Percentiles rank a stretch among this genome's conserved stretches.
Evolutionary conservation across 2,888 invertebrate species (phyloP).

Genomic region (Eupsilia transversa): DNA sequence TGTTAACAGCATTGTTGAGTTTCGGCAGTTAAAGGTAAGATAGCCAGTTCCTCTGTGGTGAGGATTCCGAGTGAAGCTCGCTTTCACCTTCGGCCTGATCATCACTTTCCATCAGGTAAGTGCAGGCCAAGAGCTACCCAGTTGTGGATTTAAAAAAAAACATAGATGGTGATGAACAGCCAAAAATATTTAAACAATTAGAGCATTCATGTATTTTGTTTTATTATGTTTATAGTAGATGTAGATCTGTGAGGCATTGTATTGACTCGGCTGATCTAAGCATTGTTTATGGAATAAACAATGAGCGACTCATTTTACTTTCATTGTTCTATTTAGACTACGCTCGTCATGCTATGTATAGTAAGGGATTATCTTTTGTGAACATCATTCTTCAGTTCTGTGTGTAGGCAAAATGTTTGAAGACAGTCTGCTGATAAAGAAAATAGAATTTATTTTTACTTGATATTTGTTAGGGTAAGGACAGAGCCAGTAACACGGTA

Average conservation of each 20-base stretch:
- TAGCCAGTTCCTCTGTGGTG: too few species aligned
- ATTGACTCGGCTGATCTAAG: slow-evolving; percentile 51
- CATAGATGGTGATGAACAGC: neutral
- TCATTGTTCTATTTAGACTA: slow-evolving; percentile 66
- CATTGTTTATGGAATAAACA: slow-evolving; percentile 51
- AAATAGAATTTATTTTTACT: neutral
- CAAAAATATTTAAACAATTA: slow-evolving; percentile 39
- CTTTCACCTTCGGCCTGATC: too few species aligned
- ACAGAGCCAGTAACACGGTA: too few species aligned
- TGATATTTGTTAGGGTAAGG: neutral
- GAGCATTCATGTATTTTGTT: slow-evolving; percentile 45
- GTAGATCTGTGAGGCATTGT: slow-evolving; percentile 49
- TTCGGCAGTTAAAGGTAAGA: too few species aligned
- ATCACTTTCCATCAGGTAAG: too few species aligned
- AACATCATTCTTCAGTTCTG: slow-evolving; percentile 32
- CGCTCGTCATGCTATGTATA: slow-evolving; percentile 36
- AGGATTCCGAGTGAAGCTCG: too few species aligned
- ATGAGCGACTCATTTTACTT: slow-evolving; percentile 43
- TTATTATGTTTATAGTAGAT: slow-evolving; percentile 29
- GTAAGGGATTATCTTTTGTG: slow-evolving; percentile 35
- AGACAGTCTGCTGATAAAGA: neutral
- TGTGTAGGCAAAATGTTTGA: neutral
- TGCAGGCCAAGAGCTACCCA: too few species aligned
- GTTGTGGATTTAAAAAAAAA: neutral
- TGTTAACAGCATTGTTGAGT: too few species aligned